Evolutionary conservation across 2,797 vertebrate species (phyloP).

Genomic region (Amazona finschi): DNA sequence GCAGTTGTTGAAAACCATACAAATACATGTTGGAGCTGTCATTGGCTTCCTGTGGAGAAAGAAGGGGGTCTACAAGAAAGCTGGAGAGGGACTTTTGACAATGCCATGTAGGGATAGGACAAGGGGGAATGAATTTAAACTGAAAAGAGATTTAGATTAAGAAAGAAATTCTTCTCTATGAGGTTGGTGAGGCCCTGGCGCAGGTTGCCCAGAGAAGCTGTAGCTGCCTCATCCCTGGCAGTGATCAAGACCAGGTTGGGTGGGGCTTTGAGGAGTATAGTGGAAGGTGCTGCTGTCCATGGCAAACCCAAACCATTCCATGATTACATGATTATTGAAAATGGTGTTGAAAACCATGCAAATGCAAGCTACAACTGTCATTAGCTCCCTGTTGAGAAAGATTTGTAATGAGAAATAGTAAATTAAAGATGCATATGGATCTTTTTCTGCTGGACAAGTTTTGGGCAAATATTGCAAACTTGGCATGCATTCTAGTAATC

Average conservation of each 20-base stretch:
- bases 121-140: neutral
- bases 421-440: neutral
- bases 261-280: neutral
- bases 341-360: neutral
- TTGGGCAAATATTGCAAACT: neutral
- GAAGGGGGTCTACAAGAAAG: neutral
- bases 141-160: neutral
- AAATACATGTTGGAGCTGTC: neutral
- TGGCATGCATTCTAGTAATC: fast-evolving
- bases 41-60: neutral
- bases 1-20: neutral
- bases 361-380: neutral
- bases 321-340: neutral
- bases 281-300: neutral
- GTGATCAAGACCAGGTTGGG: neutral
- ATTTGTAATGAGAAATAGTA: neutral
- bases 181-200: neutral
- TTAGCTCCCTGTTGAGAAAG: neutral
- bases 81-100: neutral
- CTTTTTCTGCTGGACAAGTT: neutral
- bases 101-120: neutral
- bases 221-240: neutral
- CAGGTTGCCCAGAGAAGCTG: neutral
- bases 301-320: neutral
- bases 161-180: neutral